A percentile compares a stretch with the other conserved stretches of the same genome.
Evolutionary conservation across 2,113 vertebrate species (phyloP).

Genomic region (Phoenicopterus ruber): DNA sequence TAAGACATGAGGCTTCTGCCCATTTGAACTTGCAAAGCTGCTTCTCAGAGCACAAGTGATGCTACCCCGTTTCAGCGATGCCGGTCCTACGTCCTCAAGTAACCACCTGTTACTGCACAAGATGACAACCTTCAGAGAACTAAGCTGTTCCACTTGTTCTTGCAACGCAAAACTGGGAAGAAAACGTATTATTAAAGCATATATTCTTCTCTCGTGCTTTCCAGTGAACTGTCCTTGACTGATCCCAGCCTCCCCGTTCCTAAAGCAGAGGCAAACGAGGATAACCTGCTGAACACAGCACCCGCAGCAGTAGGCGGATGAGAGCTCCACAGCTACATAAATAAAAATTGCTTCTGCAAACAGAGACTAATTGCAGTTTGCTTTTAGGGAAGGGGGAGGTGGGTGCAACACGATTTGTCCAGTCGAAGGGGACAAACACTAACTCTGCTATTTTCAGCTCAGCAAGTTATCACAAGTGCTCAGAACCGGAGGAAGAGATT

Average conservation of each 20-base stretch:
- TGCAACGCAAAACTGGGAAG: neutral
- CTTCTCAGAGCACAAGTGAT: neutral
- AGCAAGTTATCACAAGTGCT: neutral
- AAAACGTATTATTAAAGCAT: neutral
- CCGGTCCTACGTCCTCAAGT: neutral
- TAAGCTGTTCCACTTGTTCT: neutral
- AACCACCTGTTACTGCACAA: neutral
- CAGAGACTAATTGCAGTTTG: neutral
- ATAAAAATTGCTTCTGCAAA: neutral
- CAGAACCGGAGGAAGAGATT: neutral
- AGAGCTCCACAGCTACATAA: neutral
- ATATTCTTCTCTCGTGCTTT: neutral
- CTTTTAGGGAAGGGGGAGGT: neutral
- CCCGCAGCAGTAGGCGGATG: neutral
- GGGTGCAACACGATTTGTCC: neutral
- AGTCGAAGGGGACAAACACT: neutral
- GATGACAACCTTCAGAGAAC: neutral
- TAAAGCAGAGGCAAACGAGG: neutral
- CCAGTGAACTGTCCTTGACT: neutral
- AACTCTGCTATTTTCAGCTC: neutral
- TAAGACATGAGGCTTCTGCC: neutral
- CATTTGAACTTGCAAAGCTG: neutral
- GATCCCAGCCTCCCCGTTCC: neutral
- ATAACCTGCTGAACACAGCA: neutral
- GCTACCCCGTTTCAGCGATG: accelerated